Conservation (phyloP, 2,888 invertebrate species). For the Trichopoda pennipes region DNA sequence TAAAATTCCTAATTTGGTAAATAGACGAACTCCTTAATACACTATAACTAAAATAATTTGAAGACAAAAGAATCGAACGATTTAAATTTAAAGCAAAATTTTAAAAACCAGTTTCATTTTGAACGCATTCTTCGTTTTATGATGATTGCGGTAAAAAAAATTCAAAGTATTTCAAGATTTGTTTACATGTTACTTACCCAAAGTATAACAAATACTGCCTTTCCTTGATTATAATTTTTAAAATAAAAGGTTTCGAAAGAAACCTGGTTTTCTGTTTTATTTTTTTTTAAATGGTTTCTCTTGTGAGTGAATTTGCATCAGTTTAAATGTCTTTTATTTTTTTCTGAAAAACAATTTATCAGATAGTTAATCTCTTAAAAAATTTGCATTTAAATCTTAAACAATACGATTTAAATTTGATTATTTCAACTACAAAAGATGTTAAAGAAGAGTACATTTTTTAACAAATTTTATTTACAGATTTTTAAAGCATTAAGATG, state of each 20-base stretch:
- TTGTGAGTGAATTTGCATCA: slow-evolving; percentile 57
- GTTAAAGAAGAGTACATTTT: background rate
- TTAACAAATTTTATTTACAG: no score
- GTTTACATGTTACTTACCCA: background rate
- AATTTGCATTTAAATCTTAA: slow-evolving; percentile 65
- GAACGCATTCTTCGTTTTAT: background rate
- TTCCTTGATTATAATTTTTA: background rate
- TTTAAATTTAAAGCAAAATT: background rate
- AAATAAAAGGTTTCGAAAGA: slow-evolving; percentile 20
- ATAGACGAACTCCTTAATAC: slow-evolving; percentile 11
- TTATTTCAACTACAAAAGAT: background rate
- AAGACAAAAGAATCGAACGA: background rate
- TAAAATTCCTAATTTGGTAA: background rate
- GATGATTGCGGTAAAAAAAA: background rate
- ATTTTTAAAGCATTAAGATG: no score
- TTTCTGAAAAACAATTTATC: slow-evolving; percentile 23
- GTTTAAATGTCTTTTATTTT: slow-evolving; percentile 28
- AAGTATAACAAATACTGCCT: slow-evolving; percentile 14
- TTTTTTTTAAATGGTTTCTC: slow-evolving; percentile 31
- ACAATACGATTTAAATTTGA: slow-evolving; percentile 60
- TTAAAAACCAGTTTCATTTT: no score
- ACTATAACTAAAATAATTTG: background rate
- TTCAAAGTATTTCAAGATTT: background rate
- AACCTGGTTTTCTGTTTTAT: slow-evolving; percentile 26
- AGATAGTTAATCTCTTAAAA: slow-evolving; percentile 61